Conservation (phyloP, 2,113 vertebrate species). For the Prionailurus viverrinus region DNA sequence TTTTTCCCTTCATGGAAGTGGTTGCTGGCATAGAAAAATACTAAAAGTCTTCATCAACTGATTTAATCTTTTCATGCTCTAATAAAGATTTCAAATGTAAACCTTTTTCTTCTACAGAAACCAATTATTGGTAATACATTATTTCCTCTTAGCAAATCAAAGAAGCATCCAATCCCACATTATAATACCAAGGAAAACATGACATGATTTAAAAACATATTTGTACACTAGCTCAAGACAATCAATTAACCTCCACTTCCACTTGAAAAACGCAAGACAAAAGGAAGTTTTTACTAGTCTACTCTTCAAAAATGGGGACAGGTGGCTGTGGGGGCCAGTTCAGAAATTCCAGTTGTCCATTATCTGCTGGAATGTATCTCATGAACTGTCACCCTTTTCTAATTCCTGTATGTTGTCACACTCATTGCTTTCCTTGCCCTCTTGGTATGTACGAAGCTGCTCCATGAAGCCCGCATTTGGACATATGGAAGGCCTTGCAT, state of each 20-base stretch:
- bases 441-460: constrained; percentile 94
- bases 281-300: constrained; percentile 9
- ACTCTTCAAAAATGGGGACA: background rate
- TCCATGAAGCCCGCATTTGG: constrained; percentile 96
- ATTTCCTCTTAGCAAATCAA: constrained; percentile 63
- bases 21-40: constrained; percentile 20
- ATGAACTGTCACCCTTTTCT: constrained; percentile 5
- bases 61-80: constrained; percentile 27
- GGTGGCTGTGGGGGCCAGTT: background rate
- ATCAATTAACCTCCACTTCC: constrained; percentile 27
- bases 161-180: constrained; percentile 14
- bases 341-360: constrained; percentile 47
- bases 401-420: constrained; percentile 63
- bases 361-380: constrained; percentile 27
- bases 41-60: background rate
- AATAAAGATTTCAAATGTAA: constrained; percentile 44
- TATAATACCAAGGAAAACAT: constrained; percentile 56
- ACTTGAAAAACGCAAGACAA: constrained; percentile 39
- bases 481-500: constrained; percentile 90
- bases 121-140: constrained; percentile 21
- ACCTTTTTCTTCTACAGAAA: constrained; percentile 38
- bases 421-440: constrained; percentile 75
- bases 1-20: constrained; percentile 22
- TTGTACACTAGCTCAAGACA: constrained; percentile 28
- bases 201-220: constrained; percentile 14